A percentile compares a stretch with the other conserved stretches of the same genome.
Evolutionary conservation across 2,888 invertebrate genomes (phyloP).

Genomic region (Proisotoma minuta): DNA sequence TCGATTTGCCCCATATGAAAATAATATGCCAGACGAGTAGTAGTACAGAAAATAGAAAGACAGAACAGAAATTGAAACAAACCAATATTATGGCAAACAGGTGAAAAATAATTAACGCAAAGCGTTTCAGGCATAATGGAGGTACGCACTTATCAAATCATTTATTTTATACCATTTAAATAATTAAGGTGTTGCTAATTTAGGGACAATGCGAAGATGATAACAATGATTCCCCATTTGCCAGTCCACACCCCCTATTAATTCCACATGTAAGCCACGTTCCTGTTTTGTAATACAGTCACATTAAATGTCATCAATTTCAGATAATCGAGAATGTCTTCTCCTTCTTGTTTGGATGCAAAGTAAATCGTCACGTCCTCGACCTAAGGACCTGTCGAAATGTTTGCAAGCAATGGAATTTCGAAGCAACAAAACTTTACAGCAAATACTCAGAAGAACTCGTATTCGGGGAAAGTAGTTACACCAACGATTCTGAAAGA

Average conservation of each 20-base stretch:
- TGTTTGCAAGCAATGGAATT: conserved; percentile 21
- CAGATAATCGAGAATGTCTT: not conserved
- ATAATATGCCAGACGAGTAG: no score
- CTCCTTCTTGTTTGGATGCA: not conserved
- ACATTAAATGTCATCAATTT: not conserved
- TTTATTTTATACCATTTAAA: no score
- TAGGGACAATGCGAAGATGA: no score
- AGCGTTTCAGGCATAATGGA: no score
- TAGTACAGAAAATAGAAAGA: no score
- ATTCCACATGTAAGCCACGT: not conserved
- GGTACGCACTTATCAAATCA: no score
- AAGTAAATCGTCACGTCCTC: not conserved
- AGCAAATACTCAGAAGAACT: conserved; percentile 2
- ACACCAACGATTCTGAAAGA: conserved; percentile 7
- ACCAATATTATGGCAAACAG: no score
- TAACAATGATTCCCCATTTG: not conserved
- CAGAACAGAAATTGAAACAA: no score
- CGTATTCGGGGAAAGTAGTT: conserved; percentile 5
- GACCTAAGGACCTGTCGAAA: conserved; percentile 9
- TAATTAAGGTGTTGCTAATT: no score
- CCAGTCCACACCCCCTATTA: not conserved
- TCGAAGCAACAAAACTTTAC: conserved; percentile 12
- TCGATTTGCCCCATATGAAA: no score
- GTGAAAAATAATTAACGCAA: no score
- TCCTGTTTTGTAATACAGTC: not conserved